Conservation (phyloP, 1,140 invertebrate genomes). For the Cylas formicarius region DNA sequence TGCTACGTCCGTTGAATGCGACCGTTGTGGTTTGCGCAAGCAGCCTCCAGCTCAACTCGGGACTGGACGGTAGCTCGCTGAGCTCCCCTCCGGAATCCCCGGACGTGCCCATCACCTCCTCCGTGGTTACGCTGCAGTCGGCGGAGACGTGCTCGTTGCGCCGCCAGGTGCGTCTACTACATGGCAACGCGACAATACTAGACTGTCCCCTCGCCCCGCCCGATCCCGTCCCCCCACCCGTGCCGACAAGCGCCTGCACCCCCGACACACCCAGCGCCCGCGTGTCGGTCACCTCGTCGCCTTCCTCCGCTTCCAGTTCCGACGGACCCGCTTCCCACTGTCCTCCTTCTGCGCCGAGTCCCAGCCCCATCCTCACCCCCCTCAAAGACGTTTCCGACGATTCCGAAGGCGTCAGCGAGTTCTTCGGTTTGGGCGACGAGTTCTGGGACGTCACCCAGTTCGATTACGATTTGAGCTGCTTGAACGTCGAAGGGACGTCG, state of each 20-base stretch:
- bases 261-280: slow-evolving; percentile 39
- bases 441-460: slow-evolving; percentile 39
- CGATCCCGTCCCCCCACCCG: slow-evolving; percentile 3
- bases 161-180: slow-evolving; percentile 44
- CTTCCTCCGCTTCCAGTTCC: slow-evolving; percentile 8
- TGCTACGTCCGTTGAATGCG: too few relatives aligned
- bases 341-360: slow-evolving; percentile 41
- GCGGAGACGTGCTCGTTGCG: slow-evolving; percentile 49
- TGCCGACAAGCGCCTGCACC: slow-evolving; percentile 27
- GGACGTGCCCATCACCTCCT: slow-evolving; percentile 54
- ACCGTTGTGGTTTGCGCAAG: slow-evolving; percentile 29
- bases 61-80: slow-evolving; percentile 48
- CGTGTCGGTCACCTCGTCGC: slow-evolving; percentile 18
- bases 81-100: slow-evolving; percentile 66
- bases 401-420: slow-evolving; percentile 29
- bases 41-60: slow-evolving; percentile 40
- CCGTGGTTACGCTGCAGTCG: slow-evolving; percentile 54
- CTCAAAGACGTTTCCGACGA: slow-evolving; percentile 39
- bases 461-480: slow-evolving; percentile 37
- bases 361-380: slow-evolving; percentile 50
- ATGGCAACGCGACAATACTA: slow-evolving; percentile 25
- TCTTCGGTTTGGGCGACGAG: slow-evolving; percentile 36
- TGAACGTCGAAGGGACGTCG: slow-evolving; percentile 33
- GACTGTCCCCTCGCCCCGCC: slow-evolving; percentile 15
- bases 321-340: slow-evolving; percentile 2